Base-by-base conservation (phyloP, 2,888 invertebrate species). In the Sympetrum striolatum region DNA sequence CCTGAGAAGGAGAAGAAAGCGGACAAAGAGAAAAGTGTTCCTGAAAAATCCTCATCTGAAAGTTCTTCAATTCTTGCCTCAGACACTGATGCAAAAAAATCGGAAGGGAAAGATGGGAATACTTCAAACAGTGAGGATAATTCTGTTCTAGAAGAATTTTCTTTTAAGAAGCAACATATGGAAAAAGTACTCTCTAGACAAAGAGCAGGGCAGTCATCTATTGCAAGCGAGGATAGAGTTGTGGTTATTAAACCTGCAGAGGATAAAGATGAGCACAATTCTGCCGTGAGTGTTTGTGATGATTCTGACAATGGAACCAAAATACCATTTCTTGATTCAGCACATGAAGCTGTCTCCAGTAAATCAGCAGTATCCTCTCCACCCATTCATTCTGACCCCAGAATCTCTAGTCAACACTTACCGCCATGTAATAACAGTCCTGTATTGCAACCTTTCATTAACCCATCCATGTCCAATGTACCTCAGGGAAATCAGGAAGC, bases 271-370 rank as follows among this genome's bases (percentile, higher is more conserved):
- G 82, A 82, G 37, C 82, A 82, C 15, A 58, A 10, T 25, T 82
- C 82, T 22, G 60, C 37, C 37, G 64, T 86, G 86, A 60, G 58
- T 37, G 22, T 86, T n/a, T 86, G 86, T 64, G 86, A 64, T 64
- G 86, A 86, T 60, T 86, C 86, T 10, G 60, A 86, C n/a, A 86
- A 60, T 86, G 60, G 60, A 35, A 22, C 60, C n/a, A 86, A 18
- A 14, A 53, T 82, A 31, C 37, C 60, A 60, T 86, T 60, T 86
- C 39, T 86, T 18, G 86, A 64, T 18, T 64, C 86, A 31, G 48
- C 8, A 5, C 58, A 64, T 39, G 15, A n/a, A 12, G 0, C n/a
- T n/a, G n/a, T n/a, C n/a, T n/a, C n/a, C 44, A 58, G 82, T 58
- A 31, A 25, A 31, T 4, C 48, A n/a, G n/a, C 58, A 82, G 60